These are phyloP conservation scores for Ctenopoma multispine DNA, from an alignment of 2,797 vertebrate species.

Conservation along the genomic window DNA sequence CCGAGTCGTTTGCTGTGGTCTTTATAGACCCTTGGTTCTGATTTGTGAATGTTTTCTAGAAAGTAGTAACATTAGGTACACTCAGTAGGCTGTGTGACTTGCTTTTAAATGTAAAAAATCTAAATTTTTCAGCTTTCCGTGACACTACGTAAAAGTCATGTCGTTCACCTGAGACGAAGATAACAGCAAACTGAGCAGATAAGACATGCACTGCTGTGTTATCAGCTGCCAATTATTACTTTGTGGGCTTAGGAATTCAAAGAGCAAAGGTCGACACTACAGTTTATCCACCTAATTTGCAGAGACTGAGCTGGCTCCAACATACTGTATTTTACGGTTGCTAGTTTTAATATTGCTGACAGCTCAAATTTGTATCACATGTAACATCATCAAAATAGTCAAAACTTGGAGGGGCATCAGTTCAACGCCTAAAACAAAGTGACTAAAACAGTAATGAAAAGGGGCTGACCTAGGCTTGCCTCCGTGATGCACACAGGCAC, in stretches of 20 bases:
- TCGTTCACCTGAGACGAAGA: slow-evolving; percentile 1
- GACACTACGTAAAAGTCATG: background rate
- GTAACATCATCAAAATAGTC: slow-evolving; percentile 6
- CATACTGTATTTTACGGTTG: too few species aligned
- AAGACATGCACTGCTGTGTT: background rate
- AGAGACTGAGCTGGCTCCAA: too few species aligned
- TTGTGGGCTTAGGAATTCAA: background rate
- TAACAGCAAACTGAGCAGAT: slow-evolving; percentile 5
- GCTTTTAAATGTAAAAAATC: background rate
- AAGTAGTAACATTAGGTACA: background rate
- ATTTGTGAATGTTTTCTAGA: too few species aligned
- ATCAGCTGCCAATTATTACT: background rate
- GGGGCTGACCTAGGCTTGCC: slow-evolving; percentile 1
- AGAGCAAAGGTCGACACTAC: background rate
- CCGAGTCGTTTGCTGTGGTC: too few species aligned
- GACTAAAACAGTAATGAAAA: slow-evolving; percentile 12
- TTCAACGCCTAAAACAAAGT: slow-evolving; percentile 14
- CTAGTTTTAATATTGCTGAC: too few species aligned
- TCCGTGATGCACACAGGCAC: slow-evolving; percentile 11
- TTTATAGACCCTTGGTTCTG: background rate
- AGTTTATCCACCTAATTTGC: too few species aligned
- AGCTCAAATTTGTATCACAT: background rate
- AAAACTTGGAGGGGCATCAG: background rate
- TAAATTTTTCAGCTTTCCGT: background rate
- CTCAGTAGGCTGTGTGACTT: background rate